phyloP scores from a whole-genome alignment of 1,140 invertebrate species.

The Bombus soroeensis region DNA sequence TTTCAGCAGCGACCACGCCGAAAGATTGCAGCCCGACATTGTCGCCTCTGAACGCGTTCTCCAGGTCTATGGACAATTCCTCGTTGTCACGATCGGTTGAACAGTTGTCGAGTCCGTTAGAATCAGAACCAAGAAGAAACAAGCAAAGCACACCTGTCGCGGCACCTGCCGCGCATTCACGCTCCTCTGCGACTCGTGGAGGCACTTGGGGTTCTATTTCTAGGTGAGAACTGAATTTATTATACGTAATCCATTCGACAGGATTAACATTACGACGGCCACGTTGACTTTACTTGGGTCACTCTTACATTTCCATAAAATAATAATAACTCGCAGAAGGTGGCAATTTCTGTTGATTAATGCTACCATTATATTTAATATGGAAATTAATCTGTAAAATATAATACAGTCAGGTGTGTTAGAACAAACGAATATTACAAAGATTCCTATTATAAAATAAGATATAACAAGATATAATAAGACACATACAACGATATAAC shows the following conservation, averaged over 20 bases:
- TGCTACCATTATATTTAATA: not conserved
- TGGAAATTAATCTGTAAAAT: not conserved
- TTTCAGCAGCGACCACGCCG: slow-evolving; percentile 87
- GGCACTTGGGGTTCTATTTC: slow-evolving; percentile 84
- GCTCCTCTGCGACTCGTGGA: slow-evolving; percentile 80
- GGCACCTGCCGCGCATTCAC: slow-evolving; percentile 78
- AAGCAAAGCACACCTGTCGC: slow-evolving; percentile 77
- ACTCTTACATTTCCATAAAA: not conserved
- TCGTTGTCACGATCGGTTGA: slow-evolving; percentile 91
- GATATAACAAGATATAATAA: not conserved
- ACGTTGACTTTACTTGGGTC: not conserved
- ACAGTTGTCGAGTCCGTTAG: slow-evolving; percentile 86
- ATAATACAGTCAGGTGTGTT: not conserved
- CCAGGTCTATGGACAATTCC: slow-evolving; percentile 88
- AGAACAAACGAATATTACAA: not conserved
- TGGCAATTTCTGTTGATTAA: not conserved
- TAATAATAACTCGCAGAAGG: not conserved
- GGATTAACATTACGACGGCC: not conserved
- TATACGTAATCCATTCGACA: not conserved
- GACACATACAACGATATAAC: too few relatives aligned
- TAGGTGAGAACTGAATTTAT: slow-evolving; percentile 68
- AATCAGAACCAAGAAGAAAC: slow-evolving; percentile 83
- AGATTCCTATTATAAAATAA: not conserved
- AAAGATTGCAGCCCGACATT: slow-evolving; percentile 92
- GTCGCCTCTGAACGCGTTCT: slow-evolving; percentile 91